Percentiles rank a stretch among this genome's conserved stretches.
phyloP scores from a whole-genome alignment of 2,888 invertebrate genomes.

The Gastracanthus pulcherrimus region DNA sequence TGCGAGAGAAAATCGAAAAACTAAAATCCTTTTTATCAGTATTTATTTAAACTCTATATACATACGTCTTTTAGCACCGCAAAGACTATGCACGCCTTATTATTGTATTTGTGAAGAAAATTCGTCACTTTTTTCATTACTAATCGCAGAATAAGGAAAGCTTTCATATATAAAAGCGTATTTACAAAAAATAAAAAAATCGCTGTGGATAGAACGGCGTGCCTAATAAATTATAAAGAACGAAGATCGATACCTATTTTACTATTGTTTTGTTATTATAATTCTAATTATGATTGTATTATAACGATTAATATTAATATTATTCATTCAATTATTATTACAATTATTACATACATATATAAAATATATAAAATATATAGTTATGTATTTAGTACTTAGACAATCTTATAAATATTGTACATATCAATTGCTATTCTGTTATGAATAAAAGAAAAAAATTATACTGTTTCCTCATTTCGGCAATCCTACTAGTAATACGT shows the following conservation, averaged over 20 bases:
- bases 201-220: conserved; percentile 29
- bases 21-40: conserved; percentile 39
- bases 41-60: conserved; percentile 42
- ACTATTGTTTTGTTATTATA: conserved; percentile 50
- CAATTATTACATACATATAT: conserved; percentile 45
- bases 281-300: too few relatives aligned
- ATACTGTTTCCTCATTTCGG: neutral
- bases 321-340: conserved; percentile 44
- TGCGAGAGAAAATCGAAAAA: conserved; percentile 37
- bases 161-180: conserved; percentile 14
- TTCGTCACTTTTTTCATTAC: conserved; percentile 19
- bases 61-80: conserved; percentile 35
- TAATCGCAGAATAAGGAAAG: conserved; percentile 17
- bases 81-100: conserved; percentile 45
- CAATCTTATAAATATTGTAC: conserved; percentile 74
- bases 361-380: conserved; percentile 54
- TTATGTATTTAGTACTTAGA: conserved; percentile 68
- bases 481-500: neutral
- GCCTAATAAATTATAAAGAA: conserved; percentile 32
- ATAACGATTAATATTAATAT: too few relatives aligned
- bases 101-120: neutral
- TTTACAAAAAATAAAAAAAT: conserved; percentile 5
- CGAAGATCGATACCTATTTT: conserved; percentile 42
- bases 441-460: conserved; percentile 70
- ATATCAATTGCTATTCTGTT: conserved; percentile 75